A percentile compares a stretch with the other conserved stretches of the same genome.
These are phyloP conservation scores for Drosophila tripunctata DNA, from an alignment of 2,888 invertebrate genomes.

Conservation along the genomic window DNA sequence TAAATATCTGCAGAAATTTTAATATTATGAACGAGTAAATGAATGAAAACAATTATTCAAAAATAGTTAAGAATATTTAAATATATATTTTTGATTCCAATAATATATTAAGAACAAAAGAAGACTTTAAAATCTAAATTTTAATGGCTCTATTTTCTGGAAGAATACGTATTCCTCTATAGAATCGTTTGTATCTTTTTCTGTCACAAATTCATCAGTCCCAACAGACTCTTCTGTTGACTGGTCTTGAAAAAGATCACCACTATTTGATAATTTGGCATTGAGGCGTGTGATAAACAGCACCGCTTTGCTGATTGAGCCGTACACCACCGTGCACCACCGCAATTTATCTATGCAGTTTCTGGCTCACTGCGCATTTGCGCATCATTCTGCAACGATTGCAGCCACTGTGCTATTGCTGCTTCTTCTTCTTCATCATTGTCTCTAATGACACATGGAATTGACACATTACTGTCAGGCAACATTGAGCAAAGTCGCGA, in stretches of 20 bases:
- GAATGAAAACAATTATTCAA: too few species aligned
- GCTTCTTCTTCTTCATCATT: constrained; percentile 11
- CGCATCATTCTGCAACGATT: constrained; percentile 38
- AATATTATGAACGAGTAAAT: too few species aligned
- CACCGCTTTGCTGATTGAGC: constrained; percentile 57
- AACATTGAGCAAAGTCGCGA: constrained; percentile 57
- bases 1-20: too few species aligned
- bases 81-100: too few species aligned
- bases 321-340: not conserved
- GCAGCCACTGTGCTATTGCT: constrained; percentile 6
- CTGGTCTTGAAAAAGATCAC: constrained; percentile 39
- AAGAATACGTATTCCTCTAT: too few species aligned
- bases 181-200: too few species aligned
- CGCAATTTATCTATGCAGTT: constrained; percentile 23
- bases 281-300: constrained; percentile 78
- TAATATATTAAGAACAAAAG: too few species aligned
- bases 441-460: constrained; percentile 75
- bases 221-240: not conserved
- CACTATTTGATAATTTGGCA: constrained; percentile 65
- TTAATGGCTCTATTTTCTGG: too few species aligned
- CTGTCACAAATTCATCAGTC: not conserved
- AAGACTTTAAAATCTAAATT: too few species aligned
- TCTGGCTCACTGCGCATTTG: constrained; percentile 47
- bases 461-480: constrained; percentile 79
- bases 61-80: too few species aligned